These are phyloP conservation scores for Lasioglossum pauxillum DNA, from an alignment of 2,888 invertebrate species.

Conservation along the genomic window DNA sequence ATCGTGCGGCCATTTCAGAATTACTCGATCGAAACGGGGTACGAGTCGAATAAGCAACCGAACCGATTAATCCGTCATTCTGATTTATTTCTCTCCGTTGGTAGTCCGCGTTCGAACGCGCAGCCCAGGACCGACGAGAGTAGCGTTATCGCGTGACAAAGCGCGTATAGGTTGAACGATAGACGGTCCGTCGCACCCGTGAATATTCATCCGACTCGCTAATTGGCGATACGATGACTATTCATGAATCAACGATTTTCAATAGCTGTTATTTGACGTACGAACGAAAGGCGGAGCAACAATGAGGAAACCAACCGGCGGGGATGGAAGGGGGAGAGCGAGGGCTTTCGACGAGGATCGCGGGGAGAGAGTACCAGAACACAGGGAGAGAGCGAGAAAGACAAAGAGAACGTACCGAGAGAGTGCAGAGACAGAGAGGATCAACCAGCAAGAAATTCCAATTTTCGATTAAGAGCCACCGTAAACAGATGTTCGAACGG, in stretches of 20 bases:
- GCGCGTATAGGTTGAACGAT: conserved; percentile 72
- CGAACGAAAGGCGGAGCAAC: conserved; percentile 53
- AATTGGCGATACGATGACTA: conserved; percentile 83
- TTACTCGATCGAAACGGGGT: conserved; percentile 48
- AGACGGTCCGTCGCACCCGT: conserved; percentile 71
- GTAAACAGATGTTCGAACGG: background rate
- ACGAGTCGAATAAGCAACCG: conserved; percentile 51
- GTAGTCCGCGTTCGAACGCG: conserved; percentile 31
- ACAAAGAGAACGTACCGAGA: background rate
- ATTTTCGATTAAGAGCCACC: background rate
- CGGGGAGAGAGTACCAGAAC: background rate
- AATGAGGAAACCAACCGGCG: conserved; percentile 20
- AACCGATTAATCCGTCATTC: conserved; percentile 60
- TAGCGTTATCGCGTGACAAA: conserved; percentile 76
- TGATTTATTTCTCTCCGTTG: conserved; percentile 56
- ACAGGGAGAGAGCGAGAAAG: background rate
- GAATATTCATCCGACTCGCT: conserved; percentile 82
- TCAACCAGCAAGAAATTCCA: background rate
- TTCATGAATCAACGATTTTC: conserved; percentile 83
- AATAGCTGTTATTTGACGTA: conserved; percentile 80
- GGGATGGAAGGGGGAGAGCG: conserved; percentile 13
- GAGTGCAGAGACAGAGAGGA: background rate
- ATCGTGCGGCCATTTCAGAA: conserved; percentile 43
- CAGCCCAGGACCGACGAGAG: conserved; percentile 38
- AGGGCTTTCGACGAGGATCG: background rate